Percentiles rank a stretch among this genome's conserved stretches.
Conservation (phyloP, 2,113 vertebrate species). For the Sigmodon hispidus region DNA sequence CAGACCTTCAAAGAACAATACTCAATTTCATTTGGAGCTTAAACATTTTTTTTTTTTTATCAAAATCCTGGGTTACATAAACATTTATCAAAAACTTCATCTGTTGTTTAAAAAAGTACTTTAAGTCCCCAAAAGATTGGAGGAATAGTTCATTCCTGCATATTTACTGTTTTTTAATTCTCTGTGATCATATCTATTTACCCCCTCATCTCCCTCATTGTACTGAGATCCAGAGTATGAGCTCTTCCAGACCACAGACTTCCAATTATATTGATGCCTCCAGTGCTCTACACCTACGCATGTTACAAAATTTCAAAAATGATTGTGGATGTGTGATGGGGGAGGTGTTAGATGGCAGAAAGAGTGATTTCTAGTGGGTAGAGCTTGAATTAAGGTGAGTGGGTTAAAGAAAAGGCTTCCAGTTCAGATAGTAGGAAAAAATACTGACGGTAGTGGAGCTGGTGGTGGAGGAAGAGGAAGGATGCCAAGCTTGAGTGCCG, state of each 20-base stretch:
- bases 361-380: background rate
- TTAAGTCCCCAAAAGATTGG: background rate
- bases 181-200: background rate
- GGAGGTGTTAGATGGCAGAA: background rate
- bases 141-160: background rate
- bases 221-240: background rate
- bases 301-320: background rate
- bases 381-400: background rate
- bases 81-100: conserved; percentile 29
- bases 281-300: background rate
- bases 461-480: background rate
- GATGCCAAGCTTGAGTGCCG: background rate
- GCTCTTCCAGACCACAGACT: background rate
- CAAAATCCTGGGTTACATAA: conserved; percentile 6
- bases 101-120: background rate
- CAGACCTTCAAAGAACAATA: too few relatives aligned
- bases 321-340: background rate
- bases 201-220: background rate
- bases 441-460: background rate
- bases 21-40: too few relatives aligned
- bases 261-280: background rate
- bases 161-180: background rate
- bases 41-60: conserved; percentile 50
- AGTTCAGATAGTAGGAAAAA: background rate
- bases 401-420: background rate